Conservation (phyloP, 2,797 vertebrate species). For the Xiphorhynchus erythropygius region DNA sequence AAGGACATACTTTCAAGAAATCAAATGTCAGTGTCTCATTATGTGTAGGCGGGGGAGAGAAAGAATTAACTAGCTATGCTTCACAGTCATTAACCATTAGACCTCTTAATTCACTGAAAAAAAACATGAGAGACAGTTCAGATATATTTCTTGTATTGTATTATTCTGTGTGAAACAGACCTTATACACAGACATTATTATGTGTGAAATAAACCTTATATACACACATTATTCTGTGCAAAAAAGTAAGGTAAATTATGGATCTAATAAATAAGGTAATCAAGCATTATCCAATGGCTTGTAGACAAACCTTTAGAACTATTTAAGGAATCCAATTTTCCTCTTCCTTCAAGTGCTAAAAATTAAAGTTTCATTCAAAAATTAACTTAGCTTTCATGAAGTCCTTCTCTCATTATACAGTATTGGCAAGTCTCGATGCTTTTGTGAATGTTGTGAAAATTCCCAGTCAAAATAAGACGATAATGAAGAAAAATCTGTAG, state of each 20-base stretch:
- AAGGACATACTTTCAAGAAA: constrained; percentile 33
- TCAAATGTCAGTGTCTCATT: constrained; percentile 37
- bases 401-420: background rate
- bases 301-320: background rate
- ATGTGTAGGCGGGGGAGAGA: background rate
- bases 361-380: background rate
- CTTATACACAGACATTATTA: background rate
- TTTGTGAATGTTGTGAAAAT: background rate
- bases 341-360: background rate
- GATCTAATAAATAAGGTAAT: background rate
- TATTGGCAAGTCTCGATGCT: background rate
- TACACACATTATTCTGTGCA: too few species aligned
- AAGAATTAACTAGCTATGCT: background rate
- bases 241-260: background rate
- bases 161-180: background rate
- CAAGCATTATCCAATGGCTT: background rate
- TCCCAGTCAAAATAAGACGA: background rate
- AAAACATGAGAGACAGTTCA: background rate
- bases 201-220: background rate
- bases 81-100: background rate
- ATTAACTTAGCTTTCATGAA: background rate
- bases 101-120: background rate
- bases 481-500: background rate
- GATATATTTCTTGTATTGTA: background rate
- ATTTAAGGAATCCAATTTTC: background rate